Base-by-base conservation (phyloP, 2,797 vertebrate genomes). In the Xiphophorus birchmanni region DNA sequence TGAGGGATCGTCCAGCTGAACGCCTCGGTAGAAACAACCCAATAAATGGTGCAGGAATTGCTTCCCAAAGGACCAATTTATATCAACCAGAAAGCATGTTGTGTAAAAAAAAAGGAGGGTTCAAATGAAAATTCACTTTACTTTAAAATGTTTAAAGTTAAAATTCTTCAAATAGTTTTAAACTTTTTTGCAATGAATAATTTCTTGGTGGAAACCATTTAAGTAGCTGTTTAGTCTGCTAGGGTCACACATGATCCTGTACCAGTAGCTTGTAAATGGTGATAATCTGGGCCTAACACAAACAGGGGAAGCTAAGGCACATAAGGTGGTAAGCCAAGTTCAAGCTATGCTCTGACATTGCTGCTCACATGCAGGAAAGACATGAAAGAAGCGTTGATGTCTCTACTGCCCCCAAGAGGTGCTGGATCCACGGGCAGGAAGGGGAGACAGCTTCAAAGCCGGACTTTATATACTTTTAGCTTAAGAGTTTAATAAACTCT, bases 301-400 rank as follows among this genome's bases (percentile, higher is more conserved):
- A 93, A 84, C 87, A 86, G 90, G 90, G 92, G 89, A 84, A 86
- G 90, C 90, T 85, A 84, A 91, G 90, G 90, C 91, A 92, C 92
- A 93, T 91, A 91, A 88, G 93, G 88, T 90, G 83, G 91, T 83
- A 89, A 93, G 92, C 92, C 91, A 91, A 92, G 90, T 91, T 94
- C 81, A 95, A 95, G 92, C 93, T 93, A 91, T 90, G 32, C 76
- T 88, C 90, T 92, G 93, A 95, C 94, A 94, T 94, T 94, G 92
- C 86, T 84, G 87, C 76, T 89, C 88, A 91, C 88, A 92, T 90
- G 85, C 82, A 89, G 87, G 88, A 84, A 88, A 81, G 88, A 84
- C 89, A 93, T 93, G 92, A 93, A 94, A 88, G 87, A 83, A 58
- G 90, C 81, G 80, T 71, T 87, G 92, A 92, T 92, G 84, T 77